Evolutionary conservation across 2,797 vertebrate species (phyloP).

Genomic region (Sebastes vulpes): DNA sequence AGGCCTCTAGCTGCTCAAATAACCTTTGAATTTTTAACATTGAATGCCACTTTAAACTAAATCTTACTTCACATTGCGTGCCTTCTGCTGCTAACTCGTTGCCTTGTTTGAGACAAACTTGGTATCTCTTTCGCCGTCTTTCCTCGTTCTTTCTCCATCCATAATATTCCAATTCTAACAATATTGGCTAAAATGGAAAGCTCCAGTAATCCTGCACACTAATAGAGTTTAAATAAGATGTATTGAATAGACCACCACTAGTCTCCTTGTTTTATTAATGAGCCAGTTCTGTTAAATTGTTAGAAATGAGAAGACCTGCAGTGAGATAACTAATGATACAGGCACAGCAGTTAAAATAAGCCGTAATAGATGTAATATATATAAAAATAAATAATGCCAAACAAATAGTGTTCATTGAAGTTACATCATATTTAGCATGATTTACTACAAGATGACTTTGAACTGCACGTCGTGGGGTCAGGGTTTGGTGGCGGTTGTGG

Average conservation of each 20-base stretch:
- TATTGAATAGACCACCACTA: neutral
- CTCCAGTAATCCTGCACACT: slow-evolving; percentile 30
- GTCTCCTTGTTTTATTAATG: neutral
- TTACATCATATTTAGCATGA: neutral
- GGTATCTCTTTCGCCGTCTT: neutral
- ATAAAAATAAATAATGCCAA: neutral
- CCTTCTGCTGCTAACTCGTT: slow-evolving; percentile 18
- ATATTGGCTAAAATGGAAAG: neutral
- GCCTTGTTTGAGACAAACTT: neutral
- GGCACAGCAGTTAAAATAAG: neutral
- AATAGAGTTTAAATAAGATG: neutral
- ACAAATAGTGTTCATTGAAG: neutral
- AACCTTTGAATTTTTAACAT: neutral
- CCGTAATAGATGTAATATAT: neutral
- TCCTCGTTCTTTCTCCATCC: neutral
- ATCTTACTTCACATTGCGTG: neutral
- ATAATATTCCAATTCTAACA: slow-evolving; percentile 11
- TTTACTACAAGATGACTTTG: neutral
- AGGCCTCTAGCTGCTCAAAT: slow-evolving; percentile 1
- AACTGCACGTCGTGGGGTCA: neutral
- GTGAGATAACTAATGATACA: neutral
- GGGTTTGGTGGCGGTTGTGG: neutral
- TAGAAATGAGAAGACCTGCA: neutral
- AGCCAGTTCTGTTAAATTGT: neutral
- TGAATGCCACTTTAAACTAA: neutral